phyloP scores from a whole-genome alignment of 2,797 vertebrate genomes.

The Galaxias olidus region DNA sequence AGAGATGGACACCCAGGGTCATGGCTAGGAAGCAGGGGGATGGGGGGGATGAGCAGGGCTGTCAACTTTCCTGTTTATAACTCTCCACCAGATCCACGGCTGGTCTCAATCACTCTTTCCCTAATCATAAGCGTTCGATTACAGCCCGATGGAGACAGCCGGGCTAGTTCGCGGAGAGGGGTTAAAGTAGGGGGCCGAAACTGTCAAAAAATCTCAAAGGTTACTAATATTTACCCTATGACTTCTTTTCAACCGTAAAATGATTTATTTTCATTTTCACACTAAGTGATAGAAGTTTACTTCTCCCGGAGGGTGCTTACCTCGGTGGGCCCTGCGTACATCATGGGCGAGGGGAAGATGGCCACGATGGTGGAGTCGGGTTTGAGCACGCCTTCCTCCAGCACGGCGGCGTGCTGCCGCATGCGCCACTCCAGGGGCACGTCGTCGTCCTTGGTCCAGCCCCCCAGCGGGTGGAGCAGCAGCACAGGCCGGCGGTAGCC shows the following conservation, averaged over 20 bases:
- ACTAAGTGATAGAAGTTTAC: too few species aligned
- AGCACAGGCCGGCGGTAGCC: constrained; percentile 85
- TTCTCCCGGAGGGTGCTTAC: too few species aligned
- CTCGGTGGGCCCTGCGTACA: constrained; percentile 98
- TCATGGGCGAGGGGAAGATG: constrained; percentile 98
- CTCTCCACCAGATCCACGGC: constrained; percentile 42
- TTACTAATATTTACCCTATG: too few species aligned
- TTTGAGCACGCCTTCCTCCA: constrained; percentile 89
- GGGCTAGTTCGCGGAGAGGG: constrained; percentile 34
- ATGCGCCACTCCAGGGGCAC: constrained; percentile 94
- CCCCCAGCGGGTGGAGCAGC: constrained; percentile 92
- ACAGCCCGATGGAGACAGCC: constrained; percentile 52
- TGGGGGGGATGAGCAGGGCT: not conserved
- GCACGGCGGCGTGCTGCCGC: constrained; percentile 93
- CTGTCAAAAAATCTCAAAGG: constrained; percentile 32
- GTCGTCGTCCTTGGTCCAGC: constrained; percentile 98
- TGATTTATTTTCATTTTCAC: too few species aligned
- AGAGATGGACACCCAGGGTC: constrained; percentile 10
- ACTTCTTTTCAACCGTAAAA: too few species aligned
- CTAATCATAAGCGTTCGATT: constrained; percentile 60
- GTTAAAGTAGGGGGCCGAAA: not conserved
- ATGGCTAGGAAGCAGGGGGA: not conserved
- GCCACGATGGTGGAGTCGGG: constrained; percentile 91
- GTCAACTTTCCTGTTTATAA: constrained; percentile 29
- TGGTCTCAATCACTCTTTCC: constrained; percentile 59